Evolutionary conservation across 2,797 vertebrate species (phyloP).

Genomic region (Monodelphis domestica): DNA sequence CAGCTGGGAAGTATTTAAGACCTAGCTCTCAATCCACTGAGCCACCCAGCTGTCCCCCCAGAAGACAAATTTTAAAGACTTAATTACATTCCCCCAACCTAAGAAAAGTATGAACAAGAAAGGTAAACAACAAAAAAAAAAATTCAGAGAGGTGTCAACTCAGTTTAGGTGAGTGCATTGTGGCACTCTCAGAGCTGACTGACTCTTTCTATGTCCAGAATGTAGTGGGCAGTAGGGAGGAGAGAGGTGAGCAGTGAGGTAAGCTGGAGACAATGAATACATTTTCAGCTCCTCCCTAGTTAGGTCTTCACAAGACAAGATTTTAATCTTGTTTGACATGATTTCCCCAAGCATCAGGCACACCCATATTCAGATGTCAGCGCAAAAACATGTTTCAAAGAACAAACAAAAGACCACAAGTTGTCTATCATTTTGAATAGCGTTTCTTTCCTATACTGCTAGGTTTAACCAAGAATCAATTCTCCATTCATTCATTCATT

Average conservation of each 20-base stretch:
- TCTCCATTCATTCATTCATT: neutral
- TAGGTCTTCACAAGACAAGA: conserved; percentile 15
- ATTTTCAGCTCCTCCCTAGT: conserved; percentile 1
- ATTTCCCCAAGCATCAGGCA: conserved; percentile 10
- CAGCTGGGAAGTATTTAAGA: no score
- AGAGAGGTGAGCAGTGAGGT: neutral
- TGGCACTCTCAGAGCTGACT: neutral
- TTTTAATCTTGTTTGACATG: neutral
- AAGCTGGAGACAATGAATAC: neutral
- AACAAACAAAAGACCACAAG: neutral
- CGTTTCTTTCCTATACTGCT: conserved; percentile 6
- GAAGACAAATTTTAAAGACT: neutral
- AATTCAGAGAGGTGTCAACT: neutral
- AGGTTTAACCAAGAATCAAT: neutral
- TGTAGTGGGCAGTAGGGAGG: neutral
- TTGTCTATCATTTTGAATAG: neutral
- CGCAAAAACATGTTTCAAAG: neutral
- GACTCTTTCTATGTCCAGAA: neutral
- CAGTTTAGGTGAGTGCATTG: conserved; percentile 18
- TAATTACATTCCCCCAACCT: neutral
- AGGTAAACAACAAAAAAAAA: no score
- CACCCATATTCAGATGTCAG: conserved; percentile 11
- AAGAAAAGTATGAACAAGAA: conserved; percentile 44
- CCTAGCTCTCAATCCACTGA: no score
- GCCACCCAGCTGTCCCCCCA: no score